These are phyloP conservation scores for Etheostoma perlongum DNA, from an alignment of 2,797 vertebrate species.

Conservation along the genomic window DNA sequence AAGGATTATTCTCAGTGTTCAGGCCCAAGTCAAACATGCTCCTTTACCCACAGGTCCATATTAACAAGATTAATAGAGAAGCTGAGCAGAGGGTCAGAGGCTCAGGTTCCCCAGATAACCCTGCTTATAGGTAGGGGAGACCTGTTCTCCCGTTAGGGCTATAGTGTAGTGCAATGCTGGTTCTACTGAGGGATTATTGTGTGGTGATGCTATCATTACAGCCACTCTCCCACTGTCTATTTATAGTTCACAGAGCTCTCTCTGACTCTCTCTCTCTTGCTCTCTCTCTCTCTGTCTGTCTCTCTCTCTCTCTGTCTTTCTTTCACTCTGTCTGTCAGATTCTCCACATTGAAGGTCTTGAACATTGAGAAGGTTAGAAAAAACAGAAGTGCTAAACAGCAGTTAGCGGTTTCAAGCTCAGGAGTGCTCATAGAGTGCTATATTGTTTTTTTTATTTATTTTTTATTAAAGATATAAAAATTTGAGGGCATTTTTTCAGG, in stretches of 20 bases:
- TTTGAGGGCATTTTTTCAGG: no score
- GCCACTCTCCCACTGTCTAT: slow-evolving; percentile 74
- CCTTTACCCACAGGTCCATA: slow-evolving; percentile 17
- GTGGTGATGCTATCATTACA: slow-evolving; percentile 74
- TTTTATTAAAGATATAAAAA: no score
- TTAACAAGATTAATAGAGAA: slow-evolving; percentile 32
- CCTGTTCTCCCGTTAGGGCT: slow-evolving; percentile 38
- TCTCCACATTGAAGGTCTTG: slow-evolving; percentile 61
- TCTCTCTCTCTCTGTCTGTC: slow-evolving; percentile 15
- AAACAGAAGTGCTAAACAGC: slow-evolving; percentile 31
- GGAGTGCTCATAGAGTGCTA: background rate
- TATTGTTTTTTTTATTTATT: no score
- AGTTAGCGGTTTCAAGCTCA: slow-evolving; percentile 26
- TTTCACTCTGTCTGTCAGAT: slow-evolving; percentile 58
- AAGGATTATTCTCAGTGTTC: slow-evolving; percentile 29
- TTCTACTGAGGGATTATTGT: slow-evolving; percentile 68
- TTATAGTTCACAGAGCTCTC: slow-evolving; percentile 72
- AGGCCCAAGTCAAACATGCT: background rate
- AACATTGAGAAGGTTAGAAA: slow-evolving; percentile 36
- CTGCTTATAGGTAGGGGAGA: slow-evolving; percentile 22
- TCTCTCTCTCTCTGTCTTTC: background rate
- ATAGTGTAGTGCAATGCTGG: slow-evolving; percentile 27
- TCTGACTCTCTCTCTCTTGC: slow-evolving; percentile 3
- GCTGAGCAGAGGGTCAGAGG: slow-evolving; percentile 21
- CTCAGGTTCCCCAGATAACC: slow-evolving; percentile 36